Base-by-base conservation (phyloP, 2,797 vertebrate genomes). In the Paguma larvata region DNA sequence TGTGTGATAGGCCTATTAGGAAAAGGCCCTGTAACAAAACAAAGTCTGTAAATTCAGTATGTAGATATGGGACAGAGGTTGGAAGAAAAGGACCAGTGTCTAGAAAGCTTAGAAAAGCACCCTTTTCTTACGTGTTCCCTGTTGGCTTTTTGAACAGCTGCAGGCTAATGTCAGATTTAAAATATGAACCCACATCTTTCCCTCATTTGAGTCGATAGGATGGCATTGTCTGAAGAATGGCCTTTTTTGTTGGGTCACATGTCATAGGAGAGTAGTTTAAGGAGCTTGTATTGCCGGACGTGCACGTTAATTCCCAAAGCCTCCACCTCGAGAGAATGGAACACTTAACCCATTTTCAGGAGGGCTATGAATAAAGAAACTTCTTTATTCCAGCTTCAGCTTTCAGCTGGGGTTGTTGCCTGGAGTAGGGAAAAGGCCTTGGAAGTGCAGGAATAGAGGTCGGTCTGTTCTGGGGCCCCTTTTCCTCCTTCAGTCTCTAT, bases 41-140 rank as follows among this genome's bases (percentile, higher is more conserved):
- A 82, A 96, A 97, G 94, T 82, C 32, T 34, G 44, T 91, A 86
- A 92, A 91, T 95, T 94, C 41, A 86, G 97, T 72, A 97, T 93
- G 93, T 96, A 62, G 30, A 41, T 89, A 38, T 83, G 78, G 90
- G 92, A 73, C 53, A 79, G 96, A 90, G 87, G 78, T 80, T 91
- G 79, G 75, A 87, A 97, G 56, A 41, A 95, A 96, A 90, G 89
- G 73, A 75, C 53, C 32, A 41, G 62, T 30, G 16, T 94, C 72
- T 78, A 38, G 73, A 85, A 96, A 93, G 44, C 75, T 89, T 73
- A 56, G 59, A 30, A 93, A 77, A 73, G 83, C 77, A 78, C 32
- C 16, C 53, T 88, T 95, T 93, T 86, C 72, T 79, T 34, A 87
- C 34, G 72, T 84, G 48, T 91, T 68, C 82, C n/a, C 91, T 80